Base-by-base conservation (phyloP, 2,113 vertebrate genomes). In the Pomatorhinus ruficollis region DNA sequence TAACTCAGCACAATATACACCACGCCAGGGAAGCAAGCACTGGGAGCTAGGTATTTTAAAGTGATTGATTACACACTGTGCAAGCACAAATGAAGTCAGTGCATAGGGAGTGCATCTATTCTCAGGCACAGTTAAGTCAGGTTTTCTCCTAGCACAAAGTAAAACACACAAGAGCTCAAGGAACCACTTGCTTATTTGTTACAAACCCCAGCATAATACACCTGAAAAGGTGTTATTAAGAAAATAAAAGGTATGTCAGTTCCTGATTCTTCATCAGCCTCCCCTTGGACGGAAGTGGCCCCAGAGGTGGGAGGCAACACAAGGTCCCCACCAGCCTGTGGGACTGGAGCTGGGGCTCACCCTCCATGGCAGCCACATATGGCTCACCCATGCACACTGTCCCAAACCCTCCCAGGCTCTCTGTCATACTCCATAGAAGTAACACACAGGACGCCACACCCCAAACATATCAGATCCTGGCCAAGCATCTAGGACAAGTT, bases 341-440 rank as follows among this genome's bases (percentile, higher is more conserved):
- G 5, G 8, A 33, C 9, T 28, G 10, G 66, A 59, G 37, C 71
- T 2, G 5, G 28, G 2, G 3, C 17, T 56, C 5, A 1, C 23
- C 10, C 21, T 76, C 20, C n/a, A 4, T 3, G 1, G 45, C 53
- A 88, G 53, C 27, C 42, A 21, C 28, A 11, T 4, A 12, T 14
- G 47, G 64, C 39, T 50, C 35, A 2, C 40, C 37, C 19, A 2
- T 1, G 0, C 11, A 2, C 0, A 0, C 23, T 63, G 40, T 56
- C 49, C 39, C 8, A 3, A 2, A 40, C 60, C 70, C 54, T 49
- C 9, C 17, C 37, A 9, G 23, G 23, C 52, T 84, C 54, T 66
- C 47, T 3, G 1, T 18, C 37, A 9, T 7, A 18, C 22, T 69
- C 83, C 39, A 47, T 2, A 54, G 2, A 4, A 76, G 33, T 31